phyloP scores from a whole-genome alignment of 1,140 invertebrate genomes.

The Lepidurus packardi region DNA sequence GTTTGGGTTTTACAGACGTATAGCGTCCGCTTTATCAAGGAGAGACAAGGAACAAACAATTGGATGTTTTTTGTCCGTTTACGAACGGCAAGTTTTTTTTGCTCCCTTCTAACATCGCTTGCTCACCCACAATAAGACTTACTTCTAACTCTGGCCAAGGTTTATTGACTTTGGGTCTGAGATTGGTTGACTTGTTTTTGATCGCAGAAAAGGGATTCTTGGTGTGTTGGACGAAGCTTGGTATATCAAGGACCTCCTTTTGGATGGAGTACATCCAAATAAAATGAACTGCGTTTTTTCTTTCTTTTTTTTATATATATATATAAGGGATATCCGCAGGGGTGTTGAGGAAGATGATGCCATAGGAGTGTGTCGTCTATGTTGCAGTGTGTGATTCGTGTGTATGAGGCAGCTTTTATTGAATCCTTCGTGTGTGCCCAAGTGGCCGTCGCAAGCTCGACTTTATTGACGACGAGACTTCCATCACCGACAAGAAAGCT shows the following conservation, averaged over 20 bases:
- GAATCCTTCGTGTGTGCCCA: slow-evolving; percentile 5
- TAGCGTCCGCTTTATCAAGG: slow-evolving; percentile 1
- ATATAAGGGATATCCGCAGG: not conserved
- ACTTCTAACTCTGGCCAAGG: not conserved
- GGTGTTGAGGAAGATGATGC: not conserved
- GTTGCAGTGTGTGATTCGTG: slow-evolving; percentile 5
- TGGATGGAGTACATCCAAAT: no score
- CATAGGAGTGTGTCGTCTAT: not conserved
- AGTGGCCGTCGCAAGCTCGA: slow-evolving; percentile 20
- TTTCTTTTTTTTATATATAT: no score
- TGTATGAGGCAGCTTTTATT: slow-evolving; percentile 2
- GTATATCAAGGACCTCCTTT: not conserved
- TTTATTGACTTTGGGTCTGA: slow-evolving; percentile 11
- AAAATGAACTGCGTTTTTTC: no score
- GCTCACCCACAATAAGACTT: not conserved
- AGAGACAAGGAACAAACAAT: not conserved
- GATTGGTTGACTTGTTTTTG: slow-evolving; percentile 10
- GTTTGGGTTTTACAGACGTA: not conserved
- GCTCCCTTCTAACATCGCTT: not conserved
- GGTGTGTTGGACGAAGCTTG: not conserved
- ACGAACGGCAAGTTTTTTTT: not conserved
- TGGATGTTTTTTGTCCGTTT: not conserved
- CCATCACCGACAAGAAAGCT: not conserved
- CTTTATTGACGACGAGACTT: slow-evolving; percentile 19
- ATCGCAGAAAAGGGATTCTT: not conserved